Conservation (phyloP, 2,113 vertebrate species). For the Cheirogaleus medius region DNA sequence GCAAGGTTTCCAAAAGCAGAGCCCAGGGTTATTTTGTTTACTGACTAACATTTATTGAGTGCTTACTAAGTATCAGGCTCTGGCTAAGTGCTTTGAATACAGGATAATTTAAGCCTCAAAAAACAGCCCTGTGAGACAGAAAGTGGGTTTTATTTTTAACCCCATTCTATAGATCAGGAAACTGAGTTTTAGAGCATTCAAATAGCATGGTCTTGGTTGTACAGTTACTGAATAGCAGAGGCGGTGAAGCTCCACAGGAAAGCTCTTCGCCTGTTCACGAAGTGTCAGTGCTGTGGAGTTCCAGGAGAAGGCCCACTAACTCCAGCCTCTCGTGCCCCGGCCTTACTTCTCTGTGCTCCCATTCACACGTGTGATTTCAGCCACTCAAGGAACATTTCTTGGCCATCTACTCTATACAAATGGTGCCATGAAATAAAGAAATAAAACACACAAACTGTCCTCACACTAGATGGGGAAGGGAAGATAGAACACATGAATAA, state of each 20-base stretch:
- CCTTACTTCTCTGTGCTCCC: background rate
- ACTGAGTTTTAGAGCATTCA: background rate
- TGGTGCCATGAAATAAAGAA: background rate
- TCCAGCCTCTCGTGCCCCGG: fast-evolving
- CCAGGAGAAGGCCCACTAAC: background rate
- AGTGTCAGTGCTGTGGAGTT: background rate
- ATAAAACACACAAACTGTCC: background rate
- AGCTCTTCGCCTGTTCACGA: background rate
- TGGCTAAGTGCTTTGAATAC: background rate
- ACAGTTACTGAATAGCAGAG: background rate
- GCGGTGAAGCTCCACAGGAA: background rate
- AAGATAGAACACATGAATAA: background rate
- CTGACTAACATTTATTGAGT: background rate
- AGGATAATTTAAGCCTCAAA: background rate
- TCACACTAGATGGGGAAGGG: background rate
- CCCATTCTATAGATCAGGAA: background rate
- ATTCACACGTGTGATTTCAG: background rate
- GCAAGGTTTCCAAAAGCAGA: background rate
- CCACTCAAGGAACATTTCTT: background rate
- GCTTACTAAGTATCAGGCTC: background rate
- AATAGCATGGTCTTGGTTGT: background rate
- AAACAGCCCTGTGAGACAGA: background rate
- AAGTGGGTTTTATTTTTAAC: background rate
- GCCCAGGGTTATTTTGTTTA: background rate
- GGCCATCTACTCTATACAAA: background rate